Base-by-base conservation (phyloP, 1,140 invertebrate genomes). In the Zaprionus inermis region DNA sequence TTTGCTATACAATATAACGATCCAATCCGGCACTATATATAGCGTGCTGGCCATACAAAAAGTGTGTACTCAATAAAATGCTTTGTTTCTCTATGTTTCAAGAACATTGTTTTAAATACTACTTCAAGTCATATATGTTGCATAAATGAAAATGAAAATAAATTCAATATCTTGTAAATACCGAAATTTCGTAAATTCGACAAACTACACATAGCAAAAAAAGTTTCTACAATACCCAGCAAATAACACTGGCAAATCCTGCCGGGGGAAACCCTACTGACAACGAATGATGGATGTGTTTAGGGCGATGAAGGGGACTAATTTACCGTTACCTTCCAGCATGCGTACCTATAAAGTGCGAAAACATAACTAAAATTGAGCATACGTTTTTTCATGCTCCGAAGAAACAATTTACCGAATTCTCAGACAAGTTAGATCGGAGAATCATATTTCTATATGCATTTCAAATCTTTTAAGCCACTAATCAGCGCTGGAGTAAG, bases 261-360 rank as follows among this genome's bases (percentile, higher is more conserved):
- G 11, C 34, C 34, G 34, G 36, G 6, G 5, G 36, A 10, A 63
- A 46, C 22, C 49, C 51, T 16, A 55, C 64, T 79, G 80, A 76
- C 80, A 82, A 55, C 52, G 3, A 56, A 82, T 82, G 80, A 82
- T 82, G 76, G 79, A 82, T 82, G 79, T 34, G 67, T 56, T 56
- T 56, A 30, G 38, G 58, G 46, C 58, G 60, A 32, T 59, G 36
- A 76, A 55, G 44, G 38, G 51, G 51, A 41, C 22, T 52, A 60
- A 41, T 67, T 49, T 75, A 54, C 61, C 61, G 36, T 54, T 71
- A 61, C 46, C 52, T 75, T 70, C 55, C 44, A 55, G 30, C 44
- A 61, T 58, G 30, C 38, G 30, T 24, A 63, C 55, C 30, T 46
- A 51, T 70, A 24, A 72, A 38, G 51, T 61, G 32, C 57, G n/a